A percentile compares a stretch with the other conserved stretches of the same genome.
These are phyloP conservation scores for Macrotis lagotis DNA, from an alignment of 2,113 vertebrate genomes.

Conservation along the genomic window DNA sequence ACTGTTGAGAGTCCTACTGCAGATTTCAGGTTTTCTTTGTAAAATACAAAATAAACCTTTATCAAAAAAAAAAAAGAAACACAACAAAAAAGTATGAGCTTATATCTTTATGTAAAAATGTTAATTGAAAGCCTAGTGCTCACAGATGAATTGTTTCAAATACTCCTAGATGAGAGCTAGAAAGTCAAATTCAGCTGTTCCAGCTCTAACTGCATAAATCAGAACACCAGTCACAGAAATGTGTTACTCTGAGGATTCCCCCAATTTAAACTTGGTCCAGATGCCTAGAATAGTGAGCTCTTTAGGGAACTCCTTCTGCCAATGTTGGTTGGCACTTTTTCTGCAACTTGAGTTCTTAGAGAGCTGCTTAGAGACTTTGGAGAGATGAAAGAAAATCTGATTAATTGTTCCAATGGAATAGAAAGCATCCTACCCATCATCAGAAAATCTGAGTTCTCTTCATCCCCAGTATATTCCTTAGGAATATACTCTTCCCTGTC, in stretches of 20 bases:
- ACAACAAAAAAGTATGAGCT: not conserved
- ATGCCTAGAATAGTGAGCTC: not conserved
- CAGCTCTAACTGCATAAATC: not conserved
- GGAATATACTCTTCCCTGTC: too few relatives aligned
- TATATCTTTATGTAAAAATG: not conserved
- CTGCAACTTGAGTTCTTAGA: not conserved
- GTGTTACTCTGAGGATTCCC: not conserved
- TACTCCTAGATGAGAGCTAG: not conserved
- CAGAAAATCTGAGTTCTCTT: not conserved
- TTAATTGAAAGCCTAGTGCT: not conserved
- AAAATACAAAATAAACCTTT: conserved; percentile 88
- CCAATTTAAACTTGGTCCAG: not conserved
- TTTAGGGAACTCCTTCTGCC: not conserved
- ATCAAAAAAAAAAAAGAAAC: conserved; percentile 77
- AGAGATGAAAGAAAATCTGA: not conserved
- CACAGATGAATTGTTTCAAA: not conserved
- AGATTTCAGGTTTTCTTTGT: conserved; percentile 87
- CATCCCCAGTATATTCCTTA: not conserved
- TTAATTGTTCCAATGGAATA: not conserved
- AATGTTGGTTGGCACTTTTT: not conserved
- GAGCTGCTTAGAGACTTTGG: not conserved
- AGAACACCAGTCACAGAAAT: not conserved
- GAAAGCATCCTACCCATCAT: not conserved
- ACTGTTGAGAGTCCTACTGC: conserved; percentile 67
- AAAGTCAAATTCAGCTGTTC: not conserved